Percentiles rank a stretch among this genome's conserved stretches.
phyloP scores from a whole-genome alignment of 2,113 vertebrate genomes.

The Otis tarda region DNA sequence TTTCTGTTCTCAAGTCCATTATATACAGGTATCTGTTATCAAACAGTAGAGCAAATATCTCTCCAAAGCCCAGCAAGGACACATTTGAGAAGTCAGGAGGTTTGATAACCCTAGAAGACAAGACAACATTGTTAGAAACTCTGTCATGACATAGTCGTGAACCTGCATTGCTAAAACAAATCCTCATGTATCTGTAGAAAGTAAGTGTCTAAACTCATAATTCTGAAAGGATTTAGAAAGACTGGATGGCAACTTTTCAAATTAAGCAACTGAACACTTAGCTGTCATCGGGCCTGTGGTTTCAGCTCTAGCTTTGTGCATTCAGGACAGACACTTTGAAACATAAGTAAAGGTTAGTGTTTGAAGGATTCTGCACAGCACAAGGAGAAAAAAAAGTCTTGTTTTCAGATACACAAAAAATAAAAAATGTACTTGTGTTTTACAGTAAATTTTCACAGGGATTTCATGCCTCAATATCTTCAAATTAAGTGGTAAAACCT shows the following conservation, averaged over 20 bases:
- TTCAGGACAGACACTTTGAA: not conserved
- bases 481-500: not conserved
- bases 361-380: not conserved
- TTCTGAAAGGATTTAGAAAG: not conserved
- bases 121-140: not conserved
- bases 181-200: not conserved
- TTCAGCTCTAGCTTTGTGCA: not conserved
- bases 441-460: not conserved
- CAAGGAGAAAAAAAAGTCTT: not conserved
- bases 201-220: not conserved
- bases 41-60: constrained; percentile 95
- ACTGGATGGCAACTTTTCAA: not conserved
- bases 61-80: constrained; percentile 93
- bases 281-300: not conserved
- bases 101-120: constrained; percentile 89
- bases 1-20: constrained; percentile 96
- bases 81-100: constrained; percentile 88
- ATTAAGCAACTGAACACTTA: not conserved
- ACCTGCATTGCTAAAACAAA: not conserved
- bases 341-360: not conserved
- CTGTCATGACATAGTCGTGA: not conserved
- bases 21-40: constrained; percentile 96
- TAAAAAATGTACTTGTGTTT: not conserved
- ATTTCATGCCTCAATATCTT: not conserved
- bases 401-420: not conserved